A percentile compares a stretch with the other conserved stretches of the same genome.
Evolutionary conservation across 2,797 vertebrate species (phyloP).

Genomic region (Protosalanx chinensis): DNA sequence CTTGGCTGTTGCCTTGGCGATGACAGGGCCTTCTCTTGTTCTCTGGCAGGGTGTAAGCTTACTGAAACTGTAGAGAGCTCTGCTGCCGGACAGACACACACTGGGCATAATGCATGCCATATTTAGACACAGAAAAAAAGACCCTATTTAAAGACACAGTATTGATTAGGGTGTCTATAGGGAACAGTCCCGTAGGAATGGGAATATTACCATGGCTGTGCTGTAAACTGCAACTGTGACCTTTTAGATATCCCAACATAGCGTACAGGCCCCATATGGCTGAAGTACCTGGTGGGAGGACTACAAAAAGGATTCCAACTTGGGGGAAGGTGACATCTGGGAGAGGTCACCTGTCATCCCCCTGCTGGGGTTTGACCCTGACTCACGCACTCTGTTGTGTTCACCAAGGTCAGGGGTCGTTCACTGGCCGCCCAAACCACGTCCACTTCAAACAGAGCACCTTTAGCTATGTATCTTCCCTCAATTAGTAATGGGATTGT

Average conservation of each 20-base stretch:
- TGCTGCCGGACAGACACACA: constrained; percentile 39
- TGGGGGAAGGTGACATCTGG: no score
- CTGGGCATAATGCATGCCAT: constrained; percentile 48
- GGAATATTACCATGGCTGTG: constrained; percentile 43
- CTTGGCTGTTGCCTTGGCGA: constrained; percentile 27
- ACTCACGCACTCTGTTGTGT: no score
- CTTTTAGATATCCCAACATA: constrained; percentile 46
- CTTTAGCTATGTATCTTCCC: no score
- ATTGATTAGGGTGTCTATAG: constrained; percentile 59
- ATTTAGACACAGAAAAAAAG: constrained; percentile 57
- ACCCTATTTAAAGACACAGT: constrained; percentile 60
- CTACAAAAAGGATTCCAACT: no score
- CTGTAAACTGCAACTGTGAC: constrained; percentile 55
- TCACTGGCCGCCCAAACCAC: no score
- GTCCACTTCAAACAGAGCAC: no score
- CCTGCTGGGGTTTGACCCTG: no score
- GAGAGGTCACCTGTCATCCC: no score
- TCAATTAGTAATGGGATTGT: no score
- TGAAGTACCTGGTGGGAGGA: no score
- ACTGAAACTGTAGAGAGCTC: constrained; percentile 50
- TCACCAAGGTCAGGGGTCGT: no score
- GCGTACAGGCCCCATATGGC: background rate
- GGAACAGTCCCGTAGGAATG: background rate
- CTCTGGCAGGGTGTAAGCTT: constrained; percentile 41
- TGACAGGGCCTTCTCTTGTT: constrained; percentile 50